Percentiles rank a stretch among this genome's conserved stretches.
These are phyloP conservation scores for Leptinotarsa juncta DNA, from an alignment of 2,888 invertebrate species.

Conservation along the genomic window DNA sequence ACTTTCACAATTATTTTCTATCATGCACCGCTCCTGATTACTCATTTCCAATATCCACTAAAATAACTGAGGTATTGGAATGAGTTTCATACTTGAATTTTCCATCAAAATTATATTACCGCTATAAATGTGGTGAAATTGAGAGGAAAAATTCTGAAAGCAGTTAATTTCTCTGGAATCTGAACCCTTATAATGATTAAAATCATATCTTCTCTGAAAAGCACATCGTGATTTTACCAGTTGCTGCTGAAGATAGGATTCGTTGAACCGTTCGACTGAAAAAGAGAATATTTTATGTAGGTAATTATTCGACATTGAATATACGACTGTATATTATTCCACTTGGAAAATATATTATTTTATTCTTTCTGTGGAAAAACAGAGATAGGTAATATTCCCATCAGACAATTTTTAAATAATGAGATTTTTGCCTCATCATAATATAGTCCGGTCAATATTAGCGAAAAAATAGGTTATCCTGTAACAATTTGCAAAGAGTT, in stretches of 20 bases:
- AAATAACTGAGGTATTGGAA: neutral
- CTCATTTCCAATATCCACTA: neutral
- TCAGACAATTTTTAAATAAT: too few relatives aligned
- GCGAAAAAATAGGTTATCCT: too few relatives aligned
- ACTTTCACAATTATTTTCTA: too few relatives aligned
- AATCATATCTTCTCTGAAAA: slow-evolving; percentile 21
- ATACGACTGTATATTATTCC: neutral
- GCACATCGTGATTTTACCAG: slow-evolving; percentile 29
- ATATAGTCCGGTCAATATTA: too few relatives aligned
- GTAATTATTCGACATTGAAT: neutral
- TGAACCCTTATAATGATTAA: slow-evolving; percentile 27
- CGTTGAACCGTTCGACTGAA: slow-evolving; percentile 22
- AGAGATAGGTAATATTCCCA: too few relatives aligned
- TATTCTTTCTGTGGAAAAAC: too few relatives aligned
- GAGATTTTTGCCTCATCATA: too few relatives aligned
- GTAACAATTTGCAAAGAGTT: too few relatives aligned
- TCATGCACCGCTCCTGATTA: too few relatives aligned
- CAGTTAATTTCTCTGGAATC: slow-evolving; percentile 25
- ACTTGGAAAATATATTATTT: too few relatives aligned
- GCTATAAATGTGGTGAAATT: slow-evolving; percentile 30
- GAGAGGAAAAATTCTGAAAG: slow-evolving; percentile 24
- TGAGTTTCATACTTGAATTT: slow-evolving; percentile 11
- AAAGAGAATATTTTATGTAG: neutral
- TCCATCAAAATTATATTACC: slow-evolving; percentile 24
- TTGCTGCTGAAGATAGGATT: slow-evolving; percentile 22